A percentile compares a stretch with the other conserved stretches of the same genome.
phyloP scores from a whole-genome alignment of 2,797 vertebrate species.

The Hypotaenidia philippensis region DNA sequence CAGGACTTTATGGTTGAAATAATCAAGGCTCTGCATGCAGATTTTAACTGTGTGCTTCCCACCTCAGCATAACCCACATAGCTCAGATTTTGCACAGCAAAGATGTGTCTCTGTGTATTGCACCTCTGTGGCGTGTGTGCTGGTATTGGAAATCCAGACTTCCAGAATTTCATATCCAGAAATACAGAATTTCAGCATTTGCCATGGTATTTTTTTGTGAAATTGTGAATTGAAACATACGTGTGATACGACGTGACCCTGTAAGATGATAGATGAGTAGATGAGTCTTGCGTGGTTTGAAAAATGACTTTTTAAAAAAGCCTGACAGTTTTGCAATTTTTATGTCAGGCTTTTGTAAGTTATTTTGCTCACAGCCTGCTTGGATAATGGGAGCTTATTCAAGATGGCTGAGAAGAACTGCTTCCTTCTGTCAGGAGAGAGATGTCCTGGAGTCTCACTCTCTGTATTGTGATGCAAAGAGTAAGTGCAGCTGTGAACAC shows the following conservation, averaged over 20 bases:
- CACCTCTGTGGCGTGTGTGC: background rate
- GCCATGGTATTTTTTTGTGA: slow-evolving; percentile 5
- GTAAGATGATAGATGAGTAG: background rate
- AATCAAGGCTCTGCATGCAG: slow-evolving; percentile 2
- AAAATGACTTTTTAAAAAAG: slow-evolving; percentile 52
- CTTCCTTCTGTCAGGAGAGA: background rate
- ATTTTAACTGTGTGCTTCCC: slow-evolving; percentile 41
- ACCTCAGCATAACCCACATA: background rate
- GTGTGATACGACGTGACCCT: background rate
- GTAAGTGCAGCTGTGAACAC: background rate
- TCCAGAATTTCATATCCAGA: too few species aligned
- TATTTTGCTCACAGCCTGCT: background rate
- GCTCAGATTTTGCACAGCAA: slow-evolving; percentile 16
- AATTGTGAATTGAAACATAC: background rate
- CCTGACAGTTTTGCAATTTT: slow-evolving; percentile 8
- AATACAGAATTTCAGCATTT: background rate
- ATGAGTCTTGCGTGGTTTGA: slow-evolving; percentile 40
- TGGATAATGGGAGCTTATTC: background rate
- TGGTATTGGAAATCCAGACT: background rate
- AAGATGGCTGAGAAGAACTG: background rate
- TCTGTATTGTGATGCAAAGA: background rate
- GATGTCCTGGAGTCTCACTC: background rate
- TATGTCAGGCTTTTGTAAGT: background rate
- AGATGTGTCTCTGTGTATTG: background rate
- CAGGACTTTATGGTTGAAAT: slow-evolving; percentile 49